Percentiles rank a stretch among this genome's conserved stretches.
Evolutionary conservation across 2,113 vertebrate species (phyloP).

Genomic region (Atherinomorus stipes): DNA sequence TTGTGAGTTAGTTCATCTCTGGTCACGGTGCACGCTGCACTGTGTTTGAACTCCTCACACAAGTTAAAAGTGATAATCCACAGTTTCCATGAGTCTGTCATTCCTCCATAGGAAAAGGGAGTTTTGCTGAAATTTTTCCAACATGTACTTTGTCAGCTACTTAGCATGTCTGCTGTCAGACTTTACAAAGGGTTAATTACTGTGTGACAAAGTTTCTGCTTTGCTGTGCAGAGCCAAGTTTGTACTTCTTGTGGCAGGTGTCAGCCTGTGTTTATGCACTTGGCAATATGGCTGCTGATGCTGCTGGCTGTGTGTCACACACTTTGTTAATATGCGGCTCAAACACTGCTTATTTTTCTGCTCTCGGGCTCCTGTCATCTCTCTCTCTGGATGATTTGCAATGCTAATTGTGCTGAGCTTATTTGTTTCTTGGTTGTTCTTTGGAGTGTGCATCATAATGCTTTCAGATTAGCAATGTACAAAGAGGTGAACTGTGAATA

Average conservation of each 20-base stretch:
- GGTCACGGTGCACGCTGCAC: no score
- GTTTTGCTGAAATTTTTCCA: no score
- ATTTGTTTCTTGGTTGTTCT: not conserved
- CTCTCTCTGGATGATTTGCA: not conserved
- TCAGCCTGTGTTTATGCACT: not conserved
- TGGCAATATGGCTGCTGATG: not conserved
- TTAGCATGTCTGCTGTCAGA: not conserved
- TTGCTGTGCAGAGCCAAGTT: not conserved
- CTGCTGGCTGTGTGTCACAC: not conserved
- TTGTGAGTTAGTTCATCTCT: no score
- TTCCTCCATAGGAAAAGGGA: no score
- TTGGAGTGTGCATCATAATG: not conserved
- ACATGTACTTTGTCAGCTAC: not conserved
- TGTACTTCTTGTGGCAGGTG: not conserved
- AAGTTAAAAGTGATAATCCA: no score
- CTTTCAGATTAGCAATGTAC: not conserved
- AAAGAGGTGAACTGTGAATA: not conserved
- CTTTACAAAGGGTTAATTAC: not conserved
- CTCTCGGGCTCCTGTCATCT: not conserved
- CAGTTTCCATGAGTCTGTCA: no score
- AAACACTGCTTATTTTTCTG: not conserved
- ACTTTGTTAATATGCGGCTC: not conserved
- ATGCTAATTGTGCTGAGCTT: slow-evolving; percentile 9
- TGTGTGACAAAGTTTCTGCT: not conserved
- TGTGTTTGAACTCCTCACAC: no score